Evolutionary conservation across 2,797 vertebrate genomes (phyloP).

Genomic region (Amblyraja radiata): DNA sequence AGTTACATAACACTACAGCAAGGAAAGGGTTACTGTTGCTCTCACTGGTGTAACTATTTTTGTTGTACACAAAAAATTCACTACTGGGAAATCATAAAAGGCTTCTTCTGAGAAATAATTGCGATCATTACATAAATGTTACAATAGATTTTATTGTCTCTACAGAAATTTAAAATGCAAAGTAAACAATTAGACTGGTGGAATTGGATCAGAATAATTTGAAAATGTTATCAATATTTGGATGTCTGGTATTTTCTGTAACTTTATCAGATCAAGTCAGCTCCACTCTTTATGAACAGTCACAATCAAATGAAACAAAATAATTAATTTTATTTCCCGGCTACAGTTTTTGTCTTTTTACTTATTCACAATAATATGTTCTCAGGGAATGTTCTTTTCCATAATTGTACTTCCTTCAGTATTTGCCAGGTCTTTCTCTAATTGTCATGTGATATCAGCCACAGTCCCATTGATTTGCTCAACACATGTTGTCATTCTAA

Average conservation of each 20-base stretch:
- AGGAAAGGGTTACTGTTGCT: slow-evolving; percentile 4
- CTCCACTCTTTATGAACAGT: background rate
- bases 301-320: background rate
- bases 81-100: slow-evolving; percentile 28
- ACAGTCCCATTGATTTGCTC: slow-evolving; percentile 58
- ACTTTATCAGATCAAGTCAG: slow-evolving; percentile 4
- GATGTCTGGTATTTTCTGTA: slow-evolving; percentile 26
- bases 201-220: slow-evolving; percentile 27
- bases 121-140: slow-evolving; percentile 17
- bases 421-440: slow-evolving; percentile 61
- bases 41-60: background rate
- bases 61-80: background rate
- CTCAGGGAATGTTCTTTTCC: background rate
- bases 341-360: background rate
- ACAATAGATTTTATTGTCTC: slow-evolving; percentile 19
- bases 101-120: slow-evolving; percentile 34
- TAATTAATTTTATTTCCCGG: background rate
- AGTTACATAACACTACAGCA: background rate
- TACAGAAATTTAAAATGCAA: slow-evolving; percentile 32
- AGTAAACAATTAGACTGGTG: slow-evolving; percentile 21
- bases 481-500: slow-evolving; percentile 46
- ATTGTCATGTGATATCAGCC: slow-evolving; percentile 54
- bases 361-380: background rate
- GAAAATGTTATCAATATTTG: slow-evolving; percentile 30
- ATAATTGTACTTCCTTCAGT: slow-evolving; percentile 51